phyloP scores from a whole-genome alignment of 2,797 vertebrate species.

The Cetoscarus ocellatus region DNA sequence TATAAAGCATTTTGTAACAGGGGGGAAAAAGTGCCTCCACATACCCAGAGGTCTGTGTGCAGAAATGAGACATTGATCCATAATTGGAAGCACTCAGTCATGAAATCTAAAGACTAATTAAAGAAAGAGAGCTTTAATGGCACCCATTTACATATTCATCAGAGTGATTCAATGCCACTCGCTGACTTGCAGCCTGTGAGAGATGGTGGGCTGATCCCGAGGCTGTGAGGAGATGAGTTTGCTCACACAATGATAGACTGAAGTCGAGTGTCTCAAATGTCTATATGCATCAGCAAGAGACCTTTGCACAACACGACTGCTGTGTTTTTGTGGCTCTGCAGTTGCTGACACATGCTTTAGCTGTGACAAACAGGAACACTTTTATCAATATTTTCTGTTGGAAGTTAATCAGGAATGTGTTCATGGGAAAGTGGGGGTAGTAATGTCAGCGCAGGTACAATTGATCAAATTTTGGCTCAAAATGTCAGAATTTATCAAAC shows the following conservation, averaged over 20 bases:
- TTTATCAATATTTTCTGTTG: too few species aligned
- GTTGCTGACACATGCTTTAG: not conserved
- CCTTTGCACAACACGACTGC: conserved; percentile 1
- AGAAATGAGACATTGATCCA: conserved; percentile 86
- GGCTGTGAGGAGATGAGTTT: conserved; percentile 33
- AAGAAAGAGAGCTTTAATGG: conserved; percentile 82
- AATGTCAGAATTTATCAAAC: too few species aligned
- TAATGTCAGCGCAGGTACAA: too few species aligned
- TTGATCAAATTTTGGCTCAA: too few species aligned
- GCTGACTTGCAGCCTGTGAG: conserved; percentile 46
- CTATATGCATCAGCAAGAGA: conserved; percentile 20
- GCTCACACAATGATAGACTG: conserved; percentile 40
- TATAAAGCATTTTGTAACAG: conserved; percentile 73
- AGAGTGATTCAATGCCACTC: conserved; percentile 55
- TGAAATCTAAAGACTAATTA: conserved; percentile 86
- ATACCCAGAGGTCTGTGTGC: conserved; percentile 62
- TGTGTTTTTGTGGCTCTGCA: conserved; percentile 5
- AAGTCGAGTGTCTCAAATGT: conserved; percentile 30
- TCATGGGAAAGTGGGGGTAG: too few species aligned
- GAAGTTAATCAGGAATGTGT: too few species aligned
- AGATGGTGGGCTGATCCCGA: conserved; percentile 47
- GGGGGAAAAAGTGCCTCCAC: conserved; percentile 56
- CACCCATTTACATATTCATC: conserved; percentile 79
- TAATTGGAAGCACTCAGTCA: conserved; percentile 85
- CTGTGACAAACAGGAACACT: not conserved